phyloP scores from a whole-genome alignment of 2,888 invertebrate genomes.

The Teleiodes luculella region DNA sequence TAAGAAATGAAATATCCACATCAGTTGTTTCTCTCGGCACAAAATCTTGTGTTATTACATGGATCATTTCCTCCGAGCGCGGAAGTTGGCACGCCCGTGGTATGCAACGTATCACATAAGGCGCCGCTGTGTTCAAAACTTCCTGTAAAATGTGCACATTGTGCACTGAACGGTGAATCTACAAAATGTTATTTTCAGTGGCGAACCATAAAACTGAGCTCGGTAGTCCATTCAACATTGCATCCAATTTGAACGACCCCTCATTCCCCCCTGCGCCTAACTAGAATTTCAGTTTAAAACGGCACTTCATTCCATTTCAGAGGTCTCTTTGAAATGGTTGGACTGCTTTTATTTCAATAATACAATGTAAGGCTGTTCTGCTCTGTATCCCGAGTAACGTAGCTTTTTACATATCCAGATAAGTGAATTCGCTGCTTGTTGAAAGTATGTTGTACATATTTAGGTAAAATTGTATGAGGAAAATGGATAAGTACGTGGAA shows the following conservation, averaged over 20 bases:
- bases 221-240: conserved; percentile 12
- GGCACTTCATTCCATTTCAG: neutral
- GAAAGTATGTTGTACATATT: no score
- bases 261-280: neutral
- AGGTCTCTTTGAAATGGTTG: neutral
- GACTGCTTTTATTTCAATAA: conserved; percentile 16
- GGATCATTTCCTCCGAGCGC: neutral
- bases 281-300: neutral
- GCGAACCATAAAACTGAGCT: conserved; percentile 15
- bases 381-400: neutral
- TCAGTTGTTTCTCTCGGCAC: no score
- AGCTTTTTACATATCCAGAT: conserved; percentile 8
- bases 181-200: conserved; percentile 14
- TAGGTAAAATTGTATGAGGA: no score
- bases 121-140: neutral
- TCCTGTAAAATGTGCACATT: neutral
- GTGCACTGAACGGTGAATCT: neutral
- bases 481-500: no score
- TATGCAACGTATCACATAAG: neutral
- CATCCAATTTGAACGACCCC: neutral
- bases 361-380: conserved; percentile 12
- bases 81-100: neutral
- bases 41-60: neutral
- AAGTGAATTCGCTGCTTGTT: neutral
- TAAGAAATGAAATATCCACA: no score